Evolutionary conservation across 2,888 invertebrate genomes (phyloP).

Genomic region (Synanthedon myopaeformis): DNA sequence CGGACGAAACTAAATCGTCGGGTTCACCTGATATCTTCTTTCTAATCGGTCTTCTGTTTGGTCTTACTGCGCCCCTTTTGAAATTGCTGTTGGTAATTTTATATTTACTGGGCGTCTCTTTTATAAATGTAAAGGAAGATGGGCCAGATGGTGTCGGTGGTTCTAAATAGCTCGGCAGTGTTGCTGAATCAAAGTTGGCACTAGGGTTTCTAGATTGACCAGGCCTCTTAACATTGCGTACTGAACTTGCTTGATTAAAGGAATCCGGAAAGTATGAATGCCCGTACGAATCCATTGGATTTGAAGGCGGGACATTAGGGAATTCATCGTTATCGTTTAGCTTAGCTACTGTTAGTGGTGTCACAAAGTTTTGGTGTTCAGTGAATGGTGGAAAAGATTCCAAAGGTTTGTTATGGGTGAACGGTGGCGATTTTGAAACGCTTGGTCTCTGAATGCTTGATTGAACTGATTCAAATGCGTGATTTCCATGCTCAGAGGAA

Average conservation of each 20-base stretch:
- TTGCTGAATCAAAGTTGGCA: constrained; percentile 34
- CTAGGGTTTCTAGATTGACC: constrained; percentile 27
- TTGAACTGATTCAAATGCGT: constrained; percentile 59
- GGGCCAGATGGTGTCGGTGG: constrained; percentile 55
- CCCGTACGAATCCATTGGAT: constrained; percentile 53
- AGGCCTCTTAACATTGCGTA: constrained; percentile 51
- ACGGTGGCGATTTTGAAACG: constrained; percentile 38
- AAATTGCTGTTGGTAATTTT: constrained; percentile 41
- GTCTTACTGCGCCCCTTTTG: constrained; percentile 48
- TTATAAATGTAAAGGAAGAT: constrained; percentile 39
- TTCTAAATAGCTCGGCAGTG: constrained; percentile 59
- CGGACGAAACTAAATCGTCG: constrained; percentile 54
- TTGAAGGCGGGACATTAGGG: constrained; percentile 19
- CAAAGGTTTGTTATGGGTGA: constrained; percentile 36
- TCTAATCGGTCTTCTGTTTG: constrained; percentile 49
- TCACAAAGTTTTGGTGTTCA: constrained; percentile 47
- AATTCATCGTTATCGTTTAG: constrained; percentile 39
- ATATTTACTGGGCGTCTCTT: constrained; percentile 41
- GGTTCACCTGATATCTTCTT: constrained; percentile 52
- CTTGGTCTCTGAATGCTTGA: constrained; percentile 45
- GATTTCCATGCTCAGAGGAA: constrained; percentile 54
- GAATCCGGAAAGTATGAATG: constrained; percentile 57
- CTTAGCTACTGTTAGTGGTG: constrained; percentile 35
- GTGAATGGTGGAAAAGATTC: constrained; percentile 38
- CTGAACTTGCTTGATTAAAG: constrained; percentile 50